phyloP scores from a whole-genome alignment of 2,113 vertebrate species.

The Bos javanicus region DNA sequence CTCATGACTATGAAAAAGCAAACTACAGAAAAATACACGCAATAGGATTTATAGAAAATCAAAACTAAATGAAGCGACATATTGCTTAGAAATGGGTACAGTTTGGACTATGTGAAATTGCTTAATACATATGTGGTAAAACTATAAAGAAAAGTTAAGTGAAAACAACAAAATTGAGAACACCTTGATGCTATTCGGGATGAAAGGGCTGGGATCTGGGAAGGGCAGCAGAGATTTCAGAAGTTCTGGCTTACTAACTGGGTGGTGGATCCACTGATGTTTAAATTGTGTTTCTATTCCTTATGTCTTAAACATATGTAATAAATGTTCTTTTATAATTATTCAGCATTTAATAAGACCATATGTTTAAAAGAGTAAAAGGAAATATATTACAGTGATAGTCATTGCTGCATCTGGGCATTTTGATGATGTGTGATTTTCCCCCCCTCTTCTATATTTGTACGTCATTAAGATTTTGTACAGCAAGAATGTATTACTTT shows the following conservation, averaged over 20 bases:
- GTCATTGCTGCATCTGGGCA: not conserved
- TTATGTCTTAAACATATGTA: not conserved
- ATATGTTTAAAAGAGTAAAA: not conserved
- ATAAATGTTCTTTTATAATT: not conserved
- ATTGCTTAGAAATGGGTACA: not conserved
- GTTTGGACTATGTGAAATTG: not conserved
- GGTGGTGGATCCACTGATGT: not conserved
- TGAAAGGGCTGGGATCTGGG: not conserved
- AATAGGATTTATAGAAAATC: not conserved
- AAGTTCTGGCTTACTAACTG: not conserved
- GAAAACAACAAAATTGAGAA: not conserved
- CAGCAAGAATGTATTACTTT: not conserved
- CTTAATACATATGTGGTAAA: not conserved
- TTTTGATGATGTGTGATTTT: not conserved
- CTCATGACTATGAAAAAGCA: not conserved
- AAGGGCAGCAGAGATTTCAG: not conserved
- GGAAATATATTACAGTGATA: not conserved
- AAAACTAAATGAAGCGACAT: not conserved
- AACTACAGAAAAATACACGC: not conserved
- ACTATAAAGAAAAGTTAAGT: not conserved
- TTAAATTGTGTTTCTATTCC: not conserved
- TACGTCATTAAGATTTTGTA: not conserved
- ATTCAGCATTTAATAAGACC: not conserved
- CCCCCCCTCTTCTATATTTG: not conserved
- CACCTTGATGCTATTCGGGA: not conserved